phyloP scores from a whole-genome alignment of 2,888 invertebrate genomes.

The Idaea dimidiata region DNA sequence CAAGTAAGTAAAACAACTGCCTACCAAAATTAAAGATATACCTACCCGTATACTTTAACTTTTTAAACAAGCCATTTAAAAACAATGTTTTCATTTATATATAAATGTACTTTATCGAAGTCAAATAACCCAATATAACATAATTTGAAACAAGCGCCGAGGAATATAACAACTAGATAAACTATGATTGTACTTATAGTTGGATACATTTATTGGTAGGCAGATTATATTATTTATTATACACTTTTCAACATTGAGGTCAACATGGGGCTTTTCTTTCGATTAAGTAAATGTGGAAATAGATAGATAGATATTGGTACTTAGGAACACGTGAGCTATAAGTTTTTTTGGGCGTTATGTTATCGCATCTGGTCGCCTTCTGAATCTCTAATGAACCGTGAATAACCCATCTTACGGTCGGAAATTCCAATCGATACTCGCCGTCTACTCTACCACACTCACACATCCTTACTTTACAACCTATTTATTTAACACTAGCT shows the following conservation, averaged over 20 bases:
- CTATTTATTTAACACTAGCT: too few species aligned
- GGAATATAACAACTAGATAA: too few species aligned
- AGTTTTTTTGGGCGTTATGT: conserved; percentile 43
- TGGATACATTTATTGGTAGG: too few species aligned
- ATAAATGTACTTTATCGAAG: too few species aligned
- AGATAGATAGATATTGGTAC: conserved; percentile 16
- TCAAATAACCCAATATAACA: too few species aligned
- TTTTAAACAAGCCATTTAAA: too few species aligned
- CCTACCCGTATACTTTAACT: too few species aligned
- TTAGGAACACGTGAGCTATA: conserved; percentile 10
- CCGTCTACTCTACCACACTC: conserved; percentile 23
- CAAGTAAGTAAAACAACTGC: too few species aligned
- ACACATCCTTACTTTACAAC: background rate
- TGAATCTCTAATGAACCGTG: conserved; percentile 56
- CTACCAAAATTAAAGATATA: too few species aligned
- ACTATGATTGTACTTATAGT: too few species aligned
- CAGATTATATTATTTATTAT: background rate
- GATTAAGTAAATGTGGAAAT: background rate
- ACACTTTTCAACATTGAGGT: background rate
- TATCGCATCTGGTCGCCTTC: conserved; percentile 41
- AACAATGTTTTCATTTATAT: too few species aligned
- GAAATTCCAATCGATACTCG: conserved; percentile 40
- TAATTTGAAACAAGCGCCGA: too few species aligned
- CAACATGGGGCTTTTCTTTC: background rate
- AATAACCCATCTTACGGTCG: conserved; percentile 40